Base-by-base conservation (phyloP, 2,888 invertebrate genomes). In the Nephrocerus scutellatus region DNA sequence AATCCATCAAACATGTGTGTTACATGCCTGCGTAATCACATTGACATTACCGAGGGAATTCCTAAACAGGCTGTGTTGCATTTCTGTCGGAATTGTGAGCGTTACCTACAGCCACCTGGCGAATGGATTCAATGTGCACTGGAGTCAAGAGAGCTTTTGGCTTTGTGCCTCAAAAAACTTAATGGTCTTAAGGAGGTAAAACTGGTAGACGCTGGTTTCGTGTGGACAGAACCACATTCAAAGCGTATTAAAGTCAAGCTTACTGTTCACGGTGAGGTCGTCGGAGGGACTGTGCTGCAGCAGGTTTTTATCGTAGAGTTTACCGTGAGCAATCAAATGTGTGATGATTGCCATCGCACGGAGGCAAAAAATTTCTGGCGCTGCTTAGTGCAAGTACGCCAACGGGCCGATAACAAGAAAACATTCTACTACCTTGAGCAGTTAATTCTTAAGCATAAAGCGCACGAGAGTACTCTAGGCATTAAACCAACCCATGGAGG, bases 171-270 rank as follows among this genome's bases (percentile, higher is more conserved):
- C 34, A 93, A 95, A 63, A 88, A 84, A 60, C 67, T 99, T 16
- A 96, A 87, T 66, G 91, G 91, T 1, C 71, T 97, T 6, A 84
- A 79, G 57, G 79, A 84, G 60, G 87, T 97, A 0, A 88, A 92
- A 59, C 72, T 99, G 12, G 74, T 96, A 37, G 97, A 98, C 74
- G 98, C 98, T 25, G 83, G 85, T 1, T 98, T 98, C 72, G 79
- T 95, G 4, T 98, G 97, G 97, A 99, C 98, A 8, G 98, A 98
- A 63, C 93, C 96, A 23, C 98, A 98, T 73, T 98, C 97, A 2
- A 95, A 91, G 68, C 77, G 98, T 49, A 82, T 99, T 36, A 97
- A 96, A 74, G 85, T 92, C 45, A 90, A 92, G 71, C 69, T 99
- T 39, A 93, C 92, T 2, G 85, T 99, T 9, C 95, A 97, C 67